Evolutionary conservation across 2,797 vertebrate genomes (phyloP).

Genomic region (Acridotheres tristis): DNA sequence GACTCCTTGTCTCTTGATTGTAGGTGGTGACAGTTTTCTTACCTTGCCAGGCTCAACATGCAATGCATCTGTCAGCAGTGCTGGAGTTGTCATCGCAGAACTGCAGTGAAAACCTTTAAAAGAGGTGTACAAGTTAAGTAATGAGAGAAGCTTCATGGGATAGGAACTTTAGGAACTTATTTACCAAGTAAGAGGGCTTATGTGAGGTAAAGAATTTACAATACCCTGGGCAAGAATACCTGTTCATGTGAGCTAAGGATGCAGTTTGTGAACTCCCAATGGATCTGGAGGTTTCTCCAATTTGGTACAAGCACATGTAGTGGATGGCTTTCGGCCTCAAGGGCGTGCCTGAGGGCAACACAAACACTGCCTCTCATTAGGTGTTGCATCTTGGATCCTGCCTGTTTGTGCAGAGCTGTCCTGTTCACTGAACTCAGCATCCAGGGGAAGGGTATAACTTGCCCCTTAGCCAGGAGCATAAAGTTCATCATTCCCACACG

Average conservation of each 20-base stretch:
- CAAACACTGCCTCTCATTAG: not conserved
- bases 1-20: not conserved
- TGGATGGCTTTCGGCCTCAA: not conserved
- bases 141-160: not conserved
- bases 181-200: not conserved
- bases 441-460: not conserved
- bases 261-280: not conserved
- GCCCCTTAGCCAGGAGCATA: not conserved
- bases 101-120: not conserved
- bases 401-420: not conserved
- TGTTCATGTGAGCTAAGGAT: not conserved
- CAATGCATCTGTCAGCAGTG: not conserved
- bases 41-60: not conserved
- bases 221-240: not conserved
- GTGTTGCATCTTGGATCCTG: not conserved
- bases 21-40: not conserved
- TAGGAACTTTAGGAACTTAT: not conserved
- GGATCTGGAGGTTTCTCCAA: not conserved
- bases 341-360: fast-evolving
- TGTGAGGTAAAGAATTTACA: not conserved
- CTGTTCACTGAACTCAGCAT: not conserved
- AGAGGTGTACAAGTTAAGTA: not conserved
- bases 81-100: not conserved
- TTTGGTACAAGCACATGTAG: not conserved
- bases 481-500: fast-evolving